Conservation (phyloP, 2,113 vertebrate genomes). For the Protomyctophum bolini region DNA sequence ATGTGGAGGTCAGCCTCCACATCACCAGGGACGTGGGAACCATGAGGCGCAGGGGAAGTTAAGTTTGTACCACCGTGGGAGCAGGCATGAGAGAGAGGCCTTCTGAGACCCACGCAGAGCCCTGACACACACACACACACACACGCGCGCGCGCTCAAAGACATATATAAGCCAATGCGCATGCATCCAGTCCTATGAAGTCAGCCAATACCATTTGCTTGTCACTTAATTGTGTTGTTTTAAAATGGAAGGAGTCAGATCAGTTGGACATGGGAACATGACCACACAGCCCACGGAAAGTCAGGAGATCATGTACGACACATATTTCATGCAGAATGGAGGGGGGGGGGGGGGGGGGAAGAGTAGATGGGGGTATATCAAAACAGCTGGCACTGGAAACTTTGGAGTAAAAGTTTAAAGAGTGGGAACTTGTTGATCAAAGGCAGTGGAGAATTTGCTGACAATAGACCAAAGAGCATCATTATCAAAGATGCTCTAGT, state of each 20-base stretch:
- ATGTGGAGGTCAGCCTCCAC: conserved; percentile 42
- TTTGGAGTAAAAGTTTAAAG: conserved; percentile 23
- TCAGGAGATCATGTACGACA: conserved; percentile 30
- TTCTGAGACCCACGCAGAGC: conserved; percentile 31
- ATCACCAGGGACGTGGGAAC: conserved; percentile 72
- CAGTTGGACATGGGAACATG: conserved; percentile 57
- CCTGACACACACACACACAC: background rate
- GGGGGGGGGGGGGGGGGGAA: background rate
- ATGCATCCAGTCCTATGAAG: conserved; percentile 30
- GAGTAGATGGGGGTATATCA: background rate
- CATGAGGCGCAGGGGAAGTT: conserved; percentile 68
- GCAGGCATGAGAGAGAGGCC: conserved; percentile 60
- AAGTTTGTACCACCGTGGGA: conserved; percentile 60
- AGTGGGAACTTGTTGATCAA: conserved; percentile 35
- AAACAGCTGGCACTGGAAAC: conserved; percentile 52
- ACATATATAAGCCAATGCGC: background rate
- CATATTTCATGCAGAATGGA: conserved; percentile 2
- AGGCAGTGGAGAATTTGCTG: conserved; percentile 29
- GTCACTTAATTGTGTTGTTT: conserved; percentile 9
- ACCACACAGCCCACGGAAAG: conserved; percentile 37
- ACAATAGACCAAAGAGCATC: conserved; percentile 48
- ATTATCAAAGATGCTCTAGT: conserved; percentile 37
- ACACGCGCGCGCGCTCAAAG: background rate
- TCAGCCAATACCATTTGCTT: conserved; percentile 7
- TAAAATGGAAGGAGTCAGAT: conserved; percentile 13